These are phyloP conservation scores for Meandrina meandrites DNA, from an alignment of 92 coral and sea anemone genomes.

Conservation along the genomic window DNA sequence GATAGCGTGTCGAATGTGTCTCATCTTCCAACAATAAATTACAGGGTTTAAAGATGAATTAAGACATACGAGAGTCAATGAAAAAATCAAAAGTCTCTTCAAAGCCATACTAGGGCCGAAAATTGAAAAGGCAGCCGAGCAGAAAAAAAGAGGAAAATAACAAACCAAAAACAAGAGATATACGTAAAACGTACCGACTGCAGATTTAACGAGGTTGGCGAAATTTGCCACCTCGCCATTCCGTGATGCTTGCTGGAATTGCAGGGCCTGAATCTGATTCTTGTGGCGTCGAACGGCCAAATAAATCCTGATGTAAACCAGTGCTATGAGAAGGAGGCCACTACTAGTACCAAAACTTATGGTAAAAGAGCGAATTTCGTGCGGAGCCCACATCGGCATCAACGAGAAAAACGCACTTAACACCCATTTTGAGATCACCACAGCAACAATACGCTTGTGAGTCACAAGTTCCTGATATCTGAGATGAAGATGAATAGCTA, in stretches of 20 bases:
- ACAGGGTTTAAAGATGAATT: constrained; percentile 17
- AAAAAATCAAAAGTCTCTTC: not conserved
- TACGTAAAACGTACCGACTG: not conserved
- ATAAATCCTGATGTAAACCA: not conserved
- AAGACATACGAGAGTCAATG: not conserved
- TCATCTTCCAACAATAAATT: not conserved
- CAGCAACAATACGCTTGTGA: constrained; percentile 12
- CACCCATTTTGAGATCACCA: constrained; percentile 1
- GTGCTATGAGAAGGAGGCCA: not conserved
- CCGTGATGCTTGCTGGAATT: not conserved
- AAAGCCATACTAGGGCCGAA: not conserved
- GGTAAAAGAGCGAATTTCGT: not conserved
- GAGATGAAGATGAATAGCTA: constrained; percentile 17
- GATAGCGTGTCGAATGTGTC: not conserved
- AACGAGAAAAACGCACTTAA: not conserved
- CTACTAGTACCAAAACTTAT: not conserved
- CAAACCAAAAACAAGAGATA: not conserved
- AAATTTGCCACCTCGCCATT: not conserved
- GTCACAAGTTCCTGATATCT: constrained; percentile 16
- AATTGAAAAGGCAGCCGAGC: not conserved
- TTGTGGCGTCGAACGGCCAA: not conserved
- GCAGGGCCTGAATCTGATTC: not conserved
- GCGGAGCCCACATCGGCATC: not conserved
- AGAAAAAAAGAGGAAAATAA: not conserved
- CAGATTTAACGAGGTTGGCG: not conserved